phyloP scores from a whole-genome alignment of 1,140 invertebrate genomes.

The Rhagoletis zephyria region DNA sequence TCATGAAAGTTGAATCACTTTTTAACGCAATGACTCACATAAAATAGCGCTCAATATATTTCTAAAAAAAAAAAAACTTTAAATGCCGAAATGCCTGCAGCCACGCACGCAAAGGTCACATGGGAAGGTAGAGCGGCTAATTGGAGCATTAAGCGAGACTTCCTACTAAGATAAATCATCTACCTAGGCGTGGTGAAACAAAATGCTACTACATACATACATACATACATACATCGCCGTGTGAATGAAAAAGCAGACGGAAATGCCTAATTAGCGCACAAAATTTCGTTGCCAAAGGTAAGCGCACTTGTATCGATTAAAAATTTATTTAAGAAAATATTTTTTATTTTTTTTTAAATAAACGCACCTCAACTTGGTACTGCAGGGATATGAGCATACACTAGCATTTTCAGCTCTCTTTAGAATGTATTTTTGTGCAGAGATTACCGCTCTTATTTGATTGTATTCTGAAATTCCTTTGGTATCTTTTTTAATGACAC shows the following conservation, averaged over 20 bases:
- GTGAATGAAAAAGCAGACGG: neutral
- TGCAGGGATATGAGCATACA: neutral
- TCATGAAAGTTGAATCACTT: neutral
- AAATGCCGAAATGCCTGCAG: slow-evolving; percentile 19
- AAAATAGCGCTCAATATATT: neutral
- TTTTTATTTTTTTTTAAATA: neutral
- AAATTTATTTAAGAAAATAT: slow-evolving; percentile 1
- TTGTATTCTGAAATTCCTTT: neutral
- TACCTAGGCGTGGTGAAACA: too few relatives aligned
- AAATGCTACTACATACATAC: neutral
- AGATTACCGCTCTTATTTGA: neutral
- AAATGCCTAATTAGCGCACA: slow-evolving; percentile 35
- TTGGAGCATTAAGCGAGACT: neutral
- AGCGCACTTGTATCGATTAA: slow-evolving; percentile 24
- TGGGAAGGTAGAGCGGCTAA: neutral
- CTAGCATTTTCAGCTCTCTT: neutral
- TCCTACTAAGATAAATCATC: slow-evolving; percentile 1
- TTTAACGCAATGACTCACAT: neutral
- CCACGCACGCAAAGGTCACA: slow-evolving; percentile 6
- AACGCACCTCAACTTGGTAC: neutral
- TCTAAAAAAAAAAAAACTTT: neutral
- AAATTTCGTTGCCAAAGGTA: neutral
- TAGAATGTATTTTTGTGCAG: neutral
- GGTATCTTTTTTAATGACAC: neutral
- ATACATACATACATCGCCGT: neutral